Evolutionary conservation across 1,140 invertebrate species (phyloP).

Genomic region (Cylas formicarius): DNA sequence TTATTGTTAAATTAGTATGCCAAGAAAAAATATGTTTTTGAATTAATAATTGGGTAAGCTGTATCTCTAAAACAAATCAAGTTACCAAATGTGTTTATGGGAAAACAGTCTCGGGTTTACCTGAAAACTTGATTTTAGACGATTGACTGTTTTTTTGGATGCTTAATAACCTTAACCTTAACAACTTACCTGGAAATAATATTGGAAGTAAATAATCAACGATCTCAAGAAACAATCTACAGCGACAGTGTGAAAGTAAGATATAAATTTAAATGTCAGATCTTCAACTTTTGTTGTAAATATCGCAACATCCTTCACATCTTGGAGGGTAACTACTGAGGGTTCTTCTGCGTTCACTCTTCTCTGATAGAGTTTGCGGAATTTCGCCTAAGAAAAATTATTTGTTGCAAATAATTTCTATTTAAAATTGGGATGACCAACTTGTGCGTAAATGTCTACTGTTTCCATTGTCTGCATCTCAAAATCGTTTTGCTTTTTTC

Average conservation of each 20-base stretch:
- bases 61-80: no score
- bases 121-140: not conserved
- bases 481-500: slow-evolving; percentile 12
- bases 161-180: not conserved
- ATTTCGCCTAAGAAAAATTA: slow-evolving; percentile 47
- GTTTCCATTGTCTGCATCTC: slow-evolving; percentile 15
- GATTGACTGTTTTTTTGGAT: no score
- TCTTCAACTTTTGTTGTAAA: slow-evolving; percentile 48
- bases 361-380: slow-evolving; percentile 49
- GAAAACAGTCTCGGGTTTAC: no score
- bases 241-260: slow-evolving; percentile 50
- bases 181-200: slow-evolving; percentile 48
- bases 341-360: slow-evolving; percentile 46
- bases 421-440: slow-evolving; percentile 4
- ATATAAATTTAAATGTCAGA: slow-evolving; percentile 50
- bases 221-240: slow-evolving; percentile 55
- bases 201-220: slow-evolving; percentile 54
- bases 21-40: no score
- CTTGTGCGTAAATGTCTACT: slow-evolving; percentile 16
- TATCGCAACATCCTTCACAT: slow-evolving; percentile 57
- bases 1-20: no score
- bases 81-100: no score
- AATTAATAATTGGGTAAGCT: no score
- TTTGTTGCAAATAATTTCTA: not conserved
- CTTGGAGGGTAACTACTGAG: slow-evolving; percentile 53